phyloP scores from a whole-genome alignment of 1,140 invertebrate species.

The Centruroides vittatus region DNA sequence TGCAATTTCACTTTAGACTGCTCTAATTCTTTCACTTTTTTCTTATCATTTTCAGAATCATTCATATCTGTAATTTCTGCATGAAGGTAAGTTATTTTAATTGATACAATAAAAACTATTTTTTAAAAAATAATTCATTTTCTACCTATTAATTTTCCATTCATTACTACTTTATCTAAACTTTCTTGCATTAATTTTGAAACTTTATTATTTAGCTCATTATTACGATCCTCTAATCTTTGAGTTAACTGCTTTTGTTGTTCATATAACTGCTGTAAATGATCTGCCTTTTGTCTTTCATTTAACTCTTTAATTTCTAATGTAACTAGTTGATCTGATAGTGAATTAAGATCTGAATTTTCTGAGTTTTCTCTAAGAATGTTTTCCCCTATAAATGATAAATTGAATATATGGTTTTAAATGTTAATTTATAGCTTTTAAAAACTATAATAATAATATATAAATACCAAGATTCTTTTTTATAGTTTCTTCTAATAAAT shows the following conservation, averaged over 20 bases:
- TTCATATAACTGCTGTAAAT: not conserved
- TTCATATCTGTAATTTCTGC: not conserved
- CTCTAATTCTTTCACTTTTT: not conserved
- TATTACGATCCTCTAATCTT: slow-evolving; percentile 7
- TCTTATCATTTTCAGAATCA: not conserved
- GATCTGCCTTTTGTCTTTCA: slow-evolving; percentile 10
- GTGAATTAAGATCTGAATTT: not conserved
- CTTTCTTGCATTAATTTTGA: not conserved
- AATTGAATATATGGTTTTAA: no score
- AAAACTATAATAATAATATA: no score
- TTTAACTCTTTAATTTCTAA: slow-evolving; percentile 12
- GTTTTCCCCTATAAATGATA: no score
- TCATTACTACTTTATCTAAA: not conserved
- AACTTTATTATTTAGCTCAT: slow-evolving; percentile 4
- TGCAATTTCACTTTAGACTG: not conserved
- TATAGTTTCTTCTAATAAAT: no score
- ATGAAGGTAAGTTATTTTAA: not conserved
- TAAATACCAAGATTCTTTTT: no score
- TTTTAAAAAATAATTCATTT: no score
- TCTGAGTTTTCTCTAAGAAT: no score
- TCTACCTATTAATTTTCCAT: not conserved
- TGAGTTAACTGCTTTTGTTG: not conserved
- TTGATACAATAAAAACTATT: no score
- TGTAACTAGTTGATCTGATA: not conserved
- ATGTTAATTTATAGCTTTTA: no score